Evolutionary conservation across 1,140 invertebrate species (phyloP), one percentile per base, ranked within the genome.

Genomic region (Pararge aegeria): DNA sequence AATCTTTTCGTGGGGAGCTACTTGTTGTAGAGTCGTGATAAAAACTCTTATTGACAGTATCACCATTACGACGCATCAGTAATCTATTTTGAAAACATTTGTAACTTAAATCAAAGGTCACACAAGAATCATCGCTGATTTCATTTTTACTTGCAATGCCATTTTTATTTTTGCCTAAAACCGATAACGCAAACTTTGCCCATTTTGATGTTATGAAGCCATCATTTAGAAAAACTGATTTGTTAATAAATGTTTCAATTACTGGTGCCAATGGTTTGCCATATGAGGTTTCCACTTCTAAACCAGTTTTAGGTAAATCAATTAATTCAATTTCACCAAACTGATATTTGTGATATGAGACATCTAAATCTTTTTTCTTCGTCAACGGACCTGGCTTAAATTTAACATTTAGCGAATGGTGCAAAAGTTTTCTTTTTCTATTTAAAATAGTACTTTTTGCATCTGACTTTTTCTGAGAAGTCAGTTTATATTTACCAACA

Each of bases 341-440:
- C 20, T 83, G 70, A 72, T 78, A 73, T 66, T 80, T 84, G 70
- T 88, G 87, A 65, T 80, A 80, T 4, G 87, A 88, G 34, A 60
- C 59, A 65, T 88, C 85, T 56, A 89, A 68, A 54, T 61, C 48
- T 38, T 66, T 71, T 70, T 89, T 89, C 58, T 64, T 80, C 13
- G 62, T 64, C 42, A 89, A 65, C 5, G 87, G 87, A 0, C 87
- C 87, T 13, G 87, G 83, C 53, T 85, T 90, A 69, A 88, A 86
- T 70, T 81, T 82, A 16, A 83, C 40, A 52, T 67, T 63, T 55
- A 90, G 70, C 5, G 85, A 90, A 52, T 75, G 72, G 37, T 76
- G 62, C 42, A 88, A 61, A 20, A 88, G 64, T 6, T 61, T 27
- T 62, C 62, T 79, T 54, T 64, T 83, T 62, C 52, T 70, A 30